Conservation (phyloP, 1,140 invertebrate species). For the Bicyclus anynana region DNA sequence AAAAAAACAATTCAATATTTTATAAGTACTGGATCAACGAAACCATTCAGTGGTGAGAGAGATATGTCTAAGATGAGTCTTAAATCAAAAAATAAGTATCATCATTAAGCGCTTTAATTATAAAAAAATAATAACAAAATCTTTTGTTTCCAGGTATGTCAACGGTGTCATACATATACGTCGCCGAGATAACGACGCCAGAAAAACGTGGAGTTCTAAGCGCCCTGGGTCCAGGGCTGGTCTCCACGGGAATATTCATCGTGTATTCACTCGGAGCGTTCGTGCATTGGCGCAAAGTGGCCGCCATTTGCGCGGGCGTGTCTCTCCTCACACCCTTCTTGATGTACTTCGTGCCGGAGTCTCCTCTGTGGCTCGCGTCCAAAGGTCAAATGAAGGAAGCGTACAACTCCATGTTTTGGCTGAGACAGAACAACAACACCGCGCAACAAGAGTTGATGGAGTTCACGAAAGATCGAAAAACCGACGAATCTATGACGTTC, state of each 20-base stretch:
- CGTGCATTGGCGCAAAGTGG: slow-evolving; percentile 80
- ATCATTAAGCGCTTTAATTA: no score
- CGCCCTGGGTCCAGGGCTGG: slow-evolving; percentile 80
- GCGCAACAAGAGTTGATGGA: slow-evolving; percentile 80
- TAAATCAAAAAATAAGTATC: no score
- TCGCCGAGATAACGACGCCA: slow-evolving; percentile 79
- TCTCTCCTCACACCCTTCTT: slow-evolving; percentile 78
- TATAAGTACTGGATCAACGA: no score
- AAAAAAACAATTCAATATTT: no score
- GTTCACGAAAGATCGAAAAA: slow-evolving; percentile 69
- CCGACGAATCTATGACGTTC: slow-evolving; percentile 59
- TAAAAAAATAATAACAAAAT: no score
- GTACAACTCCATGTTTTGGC: slow-evolving; percentile 77
- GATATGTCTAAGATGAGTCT: no score
- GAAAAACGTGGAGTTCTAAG: slow-evolving; percentile 77
- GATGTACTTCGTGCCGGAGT: slow-evolving; percentile 84
- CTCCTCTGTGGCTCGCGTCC: slow-evolving; percentile 80
- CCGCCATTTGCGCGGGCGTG: slow-evolving; percentile 79
- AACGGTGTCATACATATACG: slow-evolving; percentile 79
- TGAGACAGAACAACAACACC: slow-evolving; percentile 76
- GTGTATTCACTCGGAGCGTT: slow-evolving; percentile 81
- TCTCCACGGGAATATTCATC: slow-evolving; percentile 82
- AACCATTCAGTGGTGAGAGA: no score
- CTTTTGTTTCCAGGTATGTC: slow-evolving; percentile 77
- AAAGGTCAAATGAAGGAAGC: slow-evolving; percentile 78